These are phyloP conservation scores for Smutsia gigantea DNA, from an alignment of 2,797 vertebrate species.

Conservation along the genomic window DNA sequence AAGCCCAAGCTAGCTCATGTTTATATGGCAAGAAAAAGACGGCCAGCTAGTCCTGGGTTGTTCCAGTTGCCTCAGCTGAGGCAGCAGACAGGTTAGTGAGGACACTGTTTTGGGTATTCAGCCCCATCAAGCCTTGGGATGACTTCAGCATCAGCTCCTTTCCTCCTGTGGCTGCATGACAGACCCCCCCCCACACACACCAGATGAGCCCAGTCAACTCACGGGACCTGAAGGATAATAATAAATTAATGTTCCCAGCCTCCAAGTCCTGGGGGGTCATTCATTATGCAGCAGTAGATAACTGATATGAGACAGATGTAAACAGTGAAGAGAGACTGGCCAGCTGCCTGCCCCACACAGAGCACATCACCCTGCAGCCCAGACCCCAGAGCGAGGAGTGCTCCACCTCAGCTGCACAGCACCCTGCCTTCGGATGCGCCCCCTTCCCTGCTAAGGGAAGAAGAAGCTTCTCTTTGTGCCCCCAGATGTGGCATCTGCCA, in stretches of 20 bases:
- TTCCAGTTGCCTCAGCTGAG: neutral
- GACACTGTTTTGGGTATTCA: neutral
- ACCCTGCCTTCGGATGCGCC: neutral
- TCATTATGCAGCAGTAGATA: neutral
- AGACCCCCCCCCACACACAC: neutral
- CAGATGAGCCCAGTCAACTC: neutral
- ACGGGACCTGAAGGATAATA: neutral
- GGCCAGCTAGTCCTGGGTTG: neutral
- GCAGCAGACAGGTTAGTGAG: neutral
- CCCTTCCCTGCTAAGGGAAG: slow-evolving; percentile 31
- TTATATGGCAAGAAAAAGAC: neutral
- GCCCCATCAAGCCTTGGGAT: neutral
- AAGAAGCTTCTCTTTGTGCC: slow-evolving; percentile 70
- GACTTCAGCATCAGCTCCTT: neutral
- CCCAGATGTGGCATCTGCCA: slow-evolving; percentile 45
- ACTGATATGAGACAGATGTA: neutral
- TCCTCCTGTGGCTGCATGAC: neutral
- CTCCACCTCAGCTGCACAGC: neutral
- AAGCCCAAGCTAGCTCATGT: neutral
- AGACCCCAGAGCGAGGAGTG: neutral
- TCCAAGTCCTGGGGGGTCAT: neutral
- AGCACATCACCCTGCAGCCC: neutral
- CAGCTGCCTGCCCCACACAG: neutral
- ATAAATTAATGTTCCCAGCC: neutral
- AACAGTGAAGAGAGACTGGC: neutral